Base-by-base conservation (phyloP, 2,113 vertebrate genomes). In the Elephas maximus region DNA sequence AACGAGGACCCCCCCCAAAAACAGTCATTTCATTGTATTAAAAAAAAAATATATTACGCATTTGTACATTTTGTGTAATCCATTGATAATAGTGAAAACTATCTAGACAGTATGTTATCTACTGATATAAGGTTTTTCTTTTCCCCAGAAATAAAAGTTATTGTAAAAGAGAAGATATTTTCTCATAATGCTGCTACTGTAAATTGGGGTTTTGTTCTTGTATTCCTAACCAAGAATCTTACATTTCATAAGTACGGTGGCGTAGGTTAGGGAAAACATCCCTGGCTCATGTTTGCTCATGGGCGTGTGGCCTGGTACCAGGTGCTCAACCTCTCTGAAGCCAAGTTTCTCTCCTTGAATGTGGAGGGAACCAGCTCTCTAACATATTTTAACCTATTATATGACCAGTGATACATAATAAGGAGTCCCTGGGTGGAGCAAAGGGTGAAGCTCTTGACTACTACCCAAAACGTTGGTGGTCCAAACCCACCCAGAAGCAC, bases 61-160 rank as follows among this genome's bases (percentile, higher is more conserved):
- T 33, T 69, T 33, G 15, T n/a, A n/a, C 33, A 71, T 71, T 45
- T 76, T 94, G 30, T 82, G 8, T 53, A 79, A 51, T 53, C 76
- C 45, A 37, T 60, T 80, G 37, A 48, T 76, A 80, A 91, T 57
- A 44, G 65, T 51, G 81, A 84, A 88, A 92, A 94, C 41, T 37
- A 44, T 6, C 65, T 65, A 33, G 83, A 51, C 48, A 67, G n/a
- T n/a, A 0, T 53, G 80, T 51, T 53, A 21, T 69, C 67, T 62
- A 44, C 33, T 28, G 9, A 62, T 30, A 63, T 14, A 37, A 44
- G 28, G 10, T 17, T n/a, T 88, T 95, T 89, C 44, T 69, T 62
- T 65, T 14, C 33, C 33, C 67, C 53, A 71, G 67, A 30, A 41
- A 92, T 28, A 86, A 91, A 67, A 63, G 80, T 45, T 10, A 48